These are phyloP conservation scores for Tamias sibiricus DNA, from an alignment of 2,113 vertebrate species.

Conservation along the genomic window DNA sequence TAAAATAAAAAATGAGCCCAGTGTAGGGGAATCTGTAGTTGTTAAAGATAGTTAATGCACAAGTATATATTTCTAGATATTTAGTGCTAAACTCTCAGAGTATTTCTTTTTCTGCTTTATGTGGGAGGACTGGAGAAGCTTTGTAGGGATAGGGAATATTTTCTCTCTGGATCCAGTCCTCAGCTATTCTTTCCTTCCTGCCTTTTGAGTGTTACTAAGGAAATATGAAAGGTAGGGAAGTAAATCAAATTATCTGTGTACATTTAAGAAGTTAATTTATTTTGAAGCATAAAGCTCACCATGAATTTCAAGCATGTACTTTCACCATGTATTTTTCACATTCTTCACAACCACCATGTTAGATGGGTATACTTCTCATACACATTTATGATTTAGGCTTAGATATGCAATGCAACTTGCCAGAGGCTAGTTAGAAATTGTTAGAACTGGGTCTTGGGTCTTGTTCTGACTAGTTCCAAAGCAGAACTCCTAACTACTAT, in stretches of 20 bases:
- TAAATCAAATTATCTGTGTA: neutral
- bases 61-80: conserved; percentile 26
- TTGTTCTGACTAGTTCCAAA: neutral
- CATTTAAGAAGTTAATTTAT: neutral
- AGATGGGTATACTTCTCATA: neutral
- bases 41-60: neutral
- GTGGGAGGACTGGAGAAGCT: neutral
- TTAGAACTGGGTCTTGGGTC: neutral
- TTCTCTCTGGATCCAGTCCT: neutral
- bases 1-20: neutral
- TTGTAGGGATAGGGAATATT: neutral
- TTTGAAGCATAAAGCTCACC: neutral
- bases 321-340: neutral
- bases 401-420: neutral
- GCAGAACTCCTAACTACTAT: neutral
- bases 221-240: neutral
- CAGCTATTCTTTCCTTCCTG: neutral
- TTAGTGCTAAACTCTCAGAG: neutral
- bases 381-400: neutral
- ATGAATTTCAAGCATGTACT: neutral
- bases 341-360: neutral
- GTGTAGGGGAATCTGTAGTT: neutral
- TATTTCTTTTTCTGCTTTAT: neutral
- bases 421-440: neutral
- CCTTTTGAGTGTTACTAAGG: neutral